Evolutionary conservation across 2,113 vertebrate species (phyloP).

Genomic region (Passer montanus): DNA sequence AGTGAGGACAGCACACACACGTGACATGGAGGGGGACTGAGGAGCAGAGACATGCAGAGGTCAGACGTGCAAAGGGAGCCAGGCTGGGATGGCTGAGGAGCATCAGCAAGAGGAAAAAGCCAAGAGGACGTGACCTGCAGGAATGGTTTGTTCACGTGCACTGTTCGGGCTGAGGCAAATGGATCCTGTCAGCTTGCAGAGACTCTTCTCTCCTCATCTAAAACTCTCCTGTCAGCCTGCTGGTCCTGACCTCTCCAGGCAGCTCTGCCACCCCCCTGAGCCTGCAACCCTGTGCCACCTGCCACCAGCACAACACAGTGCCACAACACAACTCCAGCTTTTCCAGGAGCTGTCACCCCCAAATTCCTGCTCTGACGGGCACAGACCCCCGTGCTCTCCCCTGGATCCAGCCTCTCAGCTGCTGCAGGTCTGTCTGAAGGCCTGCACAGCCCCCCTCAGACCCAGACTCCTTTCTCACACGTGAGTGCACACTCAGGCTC

Average conservation of each 20-base stretch:
- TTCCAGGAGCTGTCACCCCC: neutral
- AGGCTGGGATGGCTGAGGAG: neutral
- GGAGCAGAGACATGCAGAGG: neutral
- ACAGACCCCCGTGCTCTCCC: too few relatives aligned
- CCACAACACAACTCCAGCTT: neutral
- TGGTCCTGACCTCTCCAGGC: neutral
- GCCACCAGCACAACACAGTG: neutral
- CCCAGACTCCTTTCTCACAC: neutral
- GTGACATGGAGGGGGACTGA: conserved; percentile 1
- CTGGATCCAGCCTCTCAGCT: neutral
- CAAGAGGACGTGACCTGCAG: neutral
- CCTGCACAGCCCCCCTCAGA: neutral
- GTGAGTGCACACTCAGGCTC: accelerated
- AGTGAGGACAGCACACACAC: conserved; percentile 31
- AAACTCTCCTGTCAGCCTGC: neutral
- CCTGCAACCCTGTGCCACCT: neutral
- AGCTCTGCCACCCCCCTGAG: neutral
- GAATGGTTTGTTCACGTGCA: neutral
- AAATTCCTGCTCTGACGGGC: neutral
- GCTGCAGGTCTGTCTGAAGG: neutral
- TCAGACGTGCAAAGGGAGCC: neutral
- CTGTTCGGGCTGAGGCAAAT: neutral
- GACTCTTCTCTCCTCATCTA: neutral
- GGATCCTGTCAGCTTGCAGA: neutral
- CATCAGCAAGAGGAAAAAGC: conserved; percentile 9